Percentiles rank a stretch among this genome's conserved stretches.
phyloP scores from a whole-genome alignment of 1,140 invertebrate species.

The Platyscapa corneri region DNA sequence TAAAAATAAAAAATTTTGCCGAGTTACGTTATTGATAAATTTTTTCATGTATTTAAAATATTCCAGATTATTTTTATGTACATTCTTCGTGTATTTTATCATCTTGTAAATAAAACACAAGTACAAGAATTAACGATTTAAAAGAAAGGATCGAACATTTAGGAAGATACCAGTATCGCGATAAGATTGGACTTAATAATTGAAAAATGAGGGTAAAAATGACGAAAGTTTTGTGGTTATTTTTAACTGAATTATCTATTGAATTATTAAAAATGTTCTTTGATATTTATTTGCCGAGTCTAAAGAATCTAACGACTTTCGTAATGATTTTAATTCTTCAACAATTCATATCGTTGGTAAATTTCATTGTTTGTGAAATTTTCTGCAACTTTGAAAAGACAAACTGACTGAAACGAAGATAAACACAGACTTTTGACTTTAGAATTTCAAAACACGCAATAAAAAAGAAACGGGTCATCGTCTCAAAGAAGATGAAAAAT shows the following conservation, averaged over 20 bases:
- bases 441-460: not conserved
- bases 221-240: too few species aligned
- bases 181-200: too few species aligned
- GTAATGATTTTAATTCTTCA: not conserved
- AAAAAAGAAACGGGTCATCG: not conserved
- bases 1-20: too few species aligned
- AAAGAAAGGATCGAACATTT: too few species aligned
- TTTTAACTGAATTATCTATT: not conserved
- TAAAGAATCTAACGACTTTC: not conserved
- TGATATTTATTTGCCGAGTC: not conserved
- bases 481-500: constrained; percentile 2
- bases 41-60: too few species aligned
- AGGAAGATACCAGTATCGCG: too few species aligned
- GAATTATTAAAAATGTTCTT: not conserved
- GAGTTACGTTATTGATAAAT: too few species aligned
- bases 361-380: not conserved
- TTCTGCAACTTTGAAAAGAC: not conserved
- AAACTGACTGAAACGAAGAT: not conserved
- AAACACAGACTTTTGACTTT: not conserved
- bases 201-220: too few species aligned
- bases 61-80: too few species aligned
- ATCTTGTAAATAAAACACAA: too few species aligned
- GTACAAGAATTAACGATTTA: too few species aligned
- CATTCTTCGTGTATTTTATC: too few species aligned
- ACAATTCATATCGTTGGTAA: not conserved